Evolutionary conservation across 2,797 vertebrate species (phyloP).

Genomic region (Xenentodon cancila): DNA sequence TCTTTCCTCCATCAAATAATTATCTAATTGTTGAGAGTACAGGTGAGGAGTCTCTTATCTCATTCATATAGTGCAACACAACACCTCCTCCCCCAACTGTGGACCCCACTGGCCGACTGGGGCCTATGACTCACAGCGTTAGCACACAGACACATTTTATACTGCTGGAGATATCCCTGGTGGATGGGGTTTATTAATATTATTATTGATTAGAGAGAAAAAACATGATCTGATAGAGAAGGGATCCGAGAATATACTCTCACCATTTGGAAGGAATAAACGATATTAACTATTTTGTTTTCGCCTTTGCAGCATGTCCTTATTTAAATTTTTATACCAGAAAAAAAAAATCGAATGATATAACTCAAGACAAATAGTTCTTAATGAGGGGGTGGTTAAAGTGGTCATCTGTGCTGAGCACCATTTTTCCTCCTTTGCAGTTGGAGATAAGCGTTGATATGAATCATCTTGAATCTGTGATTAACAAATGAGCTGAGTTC

Average conservation of each 20-base stretch:
- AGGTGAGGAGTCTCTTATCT: constrained; percentile 57
- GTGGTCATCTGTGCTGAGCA: constrained; percentile 45
- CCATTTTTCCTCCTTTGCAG: constrained; percentile 39
- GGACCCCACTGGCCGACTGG: constrained; percentile 45
- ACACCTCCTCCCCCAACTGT: constrained; percentile 54
- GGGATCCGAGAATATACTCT: background rate
- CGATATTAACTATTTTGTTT: no score
- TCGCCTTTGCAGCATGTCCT: no score
- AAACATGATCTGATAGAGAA: constrained; percentile 2
- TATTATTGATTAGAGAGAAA: background rate
- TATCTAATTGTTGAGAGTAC: constrained; percentile 37
- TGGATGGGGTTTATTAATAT: constrained; percentile 13
- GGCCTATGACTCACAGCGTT: constrained; percentile 60
- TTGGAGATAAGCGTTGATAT: constrained; percentile 58
- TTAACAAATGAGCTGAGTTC: constrained; percentile 49
- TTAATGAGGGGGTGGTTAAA: constrained; percentile 47
- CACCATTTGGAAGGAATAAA: no score
- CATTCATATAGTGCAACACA: constrained; percentile 59
- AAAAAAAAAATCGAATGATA: background rate
- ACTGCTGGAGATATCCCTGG: constrained; percentile 28
- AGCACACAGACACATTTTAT: constrained; percentile 37
- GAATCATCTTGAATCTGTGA: constrained; percentile 67
- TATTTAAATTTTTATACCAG: no score
- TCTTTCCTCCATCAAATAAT: constrained; percentile 33
- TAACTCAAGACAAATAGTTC: constrained; percentile 2